Evolutionary conservation across 2,113 vertebrate genomes (phyloP).

Genomic region (Apteryx owenii): DNA sequence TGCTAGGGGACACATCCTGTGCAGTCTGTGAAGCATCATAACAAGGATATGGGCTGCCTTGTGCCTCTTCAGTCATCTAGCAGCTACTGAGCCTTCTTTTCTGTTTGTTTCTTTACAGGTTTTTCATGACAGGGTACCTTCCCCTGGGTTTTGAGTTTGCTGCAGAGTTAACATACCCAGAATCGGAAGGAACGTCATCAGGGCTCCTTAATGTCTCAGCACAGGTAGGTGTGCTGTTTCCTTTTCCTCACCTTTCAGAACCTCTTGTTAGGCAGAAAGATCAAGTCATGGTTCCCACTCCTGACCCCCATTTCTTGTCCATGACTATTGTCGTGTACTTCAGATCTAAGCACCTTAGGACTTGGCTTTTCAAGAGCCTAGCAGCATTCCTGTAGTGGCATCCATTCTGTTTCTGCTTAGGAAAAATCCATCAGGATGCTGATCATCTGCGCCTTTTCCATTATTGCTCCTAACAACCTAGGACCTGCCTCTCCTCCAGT

Average conservation of each 20-base stretch:
- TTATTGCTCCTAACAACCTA: not conserved
- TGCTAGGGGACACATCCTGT: not conserved
- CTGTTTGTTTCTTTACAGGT: conserved; percentile 74
- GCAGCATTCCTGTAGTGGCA: not conserved
- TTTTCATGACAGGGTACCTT: conserved; percentile 97
- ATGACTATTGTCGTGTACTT: not conserved
- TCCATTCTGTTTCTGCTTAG: not conserved
- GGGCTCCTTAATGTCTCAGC: conserved; percentile 94
- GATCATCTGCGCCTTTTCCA: not conserved
- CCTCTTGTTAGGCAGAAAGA: not conserved
- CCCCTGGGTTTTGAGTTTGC: conserved; percentile 96
- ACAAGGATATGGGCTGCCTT: not conserved
- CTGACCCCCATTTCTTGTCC: not conserved
- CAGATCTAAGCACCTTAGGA: not conserved
- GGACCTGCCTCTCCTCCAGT: not conserved
- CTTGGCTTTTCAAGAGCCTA: not conserved
- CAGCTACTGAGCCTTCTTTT: not conserved
- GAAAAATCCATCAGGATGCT: not conserved
- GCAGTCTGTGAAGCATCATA: not conserved
- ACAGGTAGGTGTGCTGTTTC: conserved; percentile 80
- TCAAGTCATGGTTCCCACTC: not conserved
- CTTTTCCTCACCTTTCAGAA: not conserved
- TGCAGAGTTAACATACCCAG: conserved; percentile 93
- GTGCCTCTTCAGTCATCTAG: not conserved
- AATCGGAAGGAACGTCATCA: conserved; percentile 94